Percentiles rank a stretch among this genome's conserved stretches.
Conservation (phyloP, 2,113 vertebrate species). For the Pterocles gutturalis region DNA sequence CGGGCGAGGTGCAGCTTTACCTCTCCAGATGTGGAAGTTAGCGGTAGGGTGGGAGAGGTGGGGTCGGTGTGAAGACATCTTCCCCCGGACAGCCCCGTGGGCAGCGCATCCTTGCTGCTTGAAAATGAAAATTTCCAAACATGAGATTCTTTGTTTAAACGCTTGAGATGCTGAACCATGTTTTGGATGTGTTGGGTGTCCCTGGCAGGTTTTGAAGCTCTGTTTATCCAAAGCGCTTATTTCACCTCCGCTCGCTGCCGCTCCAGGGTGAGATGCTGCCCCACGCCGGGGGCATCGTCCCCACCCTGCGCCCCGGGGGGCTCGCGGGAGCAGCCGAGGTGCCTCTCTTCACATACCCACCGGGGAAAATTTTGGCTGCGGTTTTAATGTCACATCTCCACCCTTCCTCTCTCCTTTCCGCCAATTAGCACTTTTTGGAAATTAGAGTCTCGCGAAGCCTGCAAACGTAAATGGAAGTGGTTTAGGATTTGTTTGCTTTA, state of each 20-base stretch:
- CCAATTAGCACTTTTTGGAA: conserved; percentile 33
- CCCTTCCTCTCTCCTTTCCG: conserved; percentile 38
- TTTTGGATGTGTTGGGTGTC: background rate
- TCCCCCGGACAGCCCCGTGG: background rate
- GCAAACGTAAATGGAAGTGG: conserved; percentile 8
- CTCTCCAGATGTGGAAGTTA: background rate
- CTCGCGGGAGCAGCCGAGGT: background rate
- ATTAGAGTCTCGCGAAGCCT: background rate
- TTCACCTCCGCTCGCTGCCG: too few species aligned
- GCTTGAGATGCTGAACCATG: fast-evolving
- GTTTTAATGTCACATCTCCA: background rate
- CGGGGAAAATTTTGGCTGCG: background rate
- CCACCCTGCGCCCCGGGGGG: too few species aligned
- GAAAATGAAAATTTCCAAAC: fast-evolving
- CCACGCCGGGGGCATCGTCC: too few species aligned
- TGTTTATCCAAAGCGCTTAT: too few species aligned
- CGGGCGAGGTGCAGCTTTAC: background rate
- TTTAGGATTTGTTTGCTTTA: conserved; percentile 61
- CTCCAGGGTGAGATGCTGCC: too few species aligned
- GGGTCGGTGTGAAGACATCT: background rate
- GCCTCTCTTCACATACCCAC: background rate
- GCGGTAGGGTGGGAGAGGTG: background rate
- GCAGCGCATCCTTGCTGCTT: background rate
- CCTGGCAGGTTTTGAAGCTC: background rate
- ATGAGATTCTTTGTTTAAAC: background rate